Conservation (phyloP, 92 coral and sea anemone species). For the Desmophyllum pertusum region DNA sequence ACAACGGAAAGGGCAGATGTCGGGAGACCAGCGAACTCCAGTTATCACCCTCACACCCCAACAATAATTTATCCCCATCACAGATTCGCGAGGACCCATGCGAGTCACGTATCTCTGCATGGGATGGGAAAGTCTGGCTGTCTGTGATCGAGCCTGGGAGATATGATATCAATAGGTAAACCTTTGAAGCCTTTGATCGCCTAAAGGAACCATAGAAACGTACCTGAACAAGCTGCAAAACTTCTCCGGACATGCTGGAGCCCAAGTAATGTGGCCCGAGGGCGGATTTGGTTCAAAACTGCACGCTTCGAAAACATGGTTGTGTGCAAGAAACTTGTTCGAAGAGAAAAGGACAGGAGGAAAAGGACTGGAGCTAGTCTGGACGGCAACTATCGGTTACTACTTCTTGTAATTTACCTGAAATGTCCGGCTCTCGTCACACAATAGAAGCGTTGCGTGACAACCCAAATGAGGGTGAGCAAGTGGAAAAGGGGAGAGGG, state of each 20-base stretch:
- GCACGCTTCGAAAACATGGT: constrained; percentile 9
- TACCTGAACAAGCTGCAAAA: constrained; percentile 31
- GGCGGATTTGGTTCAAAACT: background rate
- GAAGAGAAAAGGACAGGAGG: background rate
- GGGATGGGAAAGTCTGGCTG: background rate
- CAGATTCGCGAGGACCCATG: too few species aligned
- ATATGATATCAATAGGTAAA: background rate
- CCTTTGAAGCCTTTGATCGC: background rate
- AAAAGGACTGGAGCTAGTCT: too few species aligned
- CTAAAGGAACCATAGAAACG: background rate
- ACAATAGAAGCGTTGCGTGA: background rate
- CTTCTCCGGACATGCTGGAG: constrained; percentile 21
- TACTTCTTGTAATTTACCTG: background rate
- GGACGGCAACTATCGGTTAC: too few species aligned
- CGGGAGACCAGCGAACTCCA: too few species aligned
- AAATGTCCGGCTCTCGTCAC: background rate
- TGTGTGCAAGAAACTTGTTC: background rate
- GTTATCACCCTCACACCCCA: too few species aligned
- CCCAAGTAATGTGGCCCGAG: background rate
- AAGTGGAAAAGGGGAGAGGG: too few species aligned
- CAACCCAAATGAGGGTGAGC: too few species aligned
- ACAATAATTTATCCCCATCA: too few species aligned
- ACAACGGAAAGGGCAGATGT: too few species aligned
- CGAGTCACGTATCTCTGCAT: too few species aligned
- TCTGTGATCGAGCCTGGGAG: too few species aligned